Base-by-base conservation (phyloP, 1,140 invertebrate genomes). In the Drosophila repleta region DNA sequence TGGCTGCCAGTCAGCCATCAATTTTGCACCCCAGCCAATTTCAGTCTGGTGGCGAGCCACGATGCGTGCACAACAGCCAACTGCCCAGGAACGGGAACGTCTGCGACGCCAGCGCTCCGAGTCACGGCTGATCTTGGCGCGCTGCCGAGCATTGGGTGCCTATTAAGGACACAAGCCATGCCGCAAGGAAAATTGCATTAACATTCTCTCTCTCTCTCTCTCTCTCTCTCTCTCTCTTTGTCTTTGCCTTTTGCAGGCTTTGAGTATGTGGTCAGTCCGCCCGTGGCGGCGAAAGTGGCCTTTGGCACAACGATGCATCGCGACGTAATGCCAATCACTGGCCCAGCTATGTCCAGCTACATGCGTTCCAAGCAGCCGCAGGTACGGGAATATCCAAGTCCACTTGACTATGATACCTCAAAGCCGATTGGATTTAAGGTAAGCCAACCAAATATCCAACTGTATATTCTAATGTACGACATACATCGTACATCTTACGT, bases 181-280 rank as follows among this genome's bases (percentile, higher is more conserved):
- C n/a, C 39, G 2, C 2, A 35, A 35, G 32, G 10, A 43, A 41
- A 43, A 43, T 43, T 5, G 15, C 17, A 17, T 43, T 43, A 43
- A 43, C 39, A 17, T 43, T 17, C 8, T 41, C 39, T 41, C 4
- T 41, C 15, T 10, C 15, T 41, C 3, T 41, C 39, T 15, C 2
- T 35, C 1, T 17, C 39, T 41, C n/a, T 15, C n/a, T 39, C 13
- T 39, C 39, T 39, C n/a, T 46, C 1, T 4, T n/a, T n/a, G n/a
- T n/a, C n/a, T n/a, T n/a, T n/a, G n/a, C n/a, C n/a, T n/a, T 20
- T 74, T 71, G 1, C 60, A 91, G 90, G 80, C n/a, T 91, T 91
- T 26, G 70, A 81, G 6, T 91, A 91, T 90, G 77, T 91, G 21
- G 83, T 91, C 24, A 91, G 90, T 75, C 85, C 85, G 7, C 74